Conservation (phyloP, 1,140 invertebrate genomes). For the Diabrotica virgifera region DNA sequence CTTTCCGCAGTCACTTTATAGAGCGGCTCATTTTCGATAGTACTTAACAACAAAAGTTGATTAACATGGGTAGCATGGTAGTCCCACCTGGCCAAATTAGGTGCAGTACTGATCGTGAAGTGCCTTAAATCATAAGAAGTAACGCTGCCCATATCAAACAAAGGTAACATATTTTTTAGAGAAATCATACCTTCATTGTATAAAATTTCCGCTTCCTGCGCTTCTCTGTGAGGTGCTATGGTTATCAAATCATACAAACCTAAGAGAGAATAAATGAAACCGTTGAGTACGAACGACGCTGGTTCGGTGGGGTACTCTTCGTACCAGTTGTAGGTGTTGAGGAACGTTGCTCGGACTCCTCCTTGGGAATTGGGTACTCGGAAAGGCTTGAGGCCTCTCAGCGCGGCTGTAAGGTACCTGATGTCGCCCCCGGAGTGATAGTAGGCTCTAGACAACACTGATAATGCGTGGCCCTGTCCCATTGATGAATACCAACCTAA, state of each 20-base stretch:
- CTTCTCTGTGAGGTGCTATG: constrained; percentile 59
- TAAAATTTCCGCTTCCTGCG: constrained; percentile 67
- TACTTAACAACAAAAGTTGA: constrained; percentile 85
- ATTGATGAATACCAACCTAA: constrained; percentile 85
- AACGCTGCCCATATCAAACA: constrained; percentile 94
- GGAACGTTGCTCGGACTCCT: constrained; percentile 76
- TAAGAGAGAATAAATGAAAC: constrained; percentile 96
- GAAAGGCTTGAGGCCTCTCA: constrained; percentile 78
- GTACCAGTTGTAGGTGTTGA: constrained; percentile 83
- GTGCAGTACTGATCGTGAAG: constrained; percentile 81
- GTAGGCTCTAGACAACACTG: constrained; percentile 86
- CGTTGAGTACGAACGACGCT: constrained; percentile 94
- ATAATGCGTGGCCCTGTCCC: constrained; percentile 96
- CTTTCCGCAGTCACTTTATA: constrained; percentile 82
- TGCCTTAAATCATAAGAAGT: constrained; percentile 97
- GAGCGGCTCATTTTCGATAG: constrained; percentile 82
- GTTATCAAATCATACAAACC: constrained; percentile 90
- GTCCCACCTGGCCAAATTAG: constrained; percentile 93
- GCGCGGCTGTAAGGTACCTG: constrained; percentile 77
- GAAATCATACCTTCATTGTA: constrained; percentile 86
- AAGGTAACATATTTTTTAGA: constrained; percentile 82
- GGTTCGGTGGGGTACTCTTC: constrained; percentile 98
- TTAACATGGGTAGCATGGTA: constrained; percentile 98
- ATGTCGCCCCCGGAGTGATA: constrained; percentile 72
- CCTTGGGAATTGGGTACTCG: constrained; percentile 65